Conservation (phyloP, 2,888 invertebrate genomes). For the Sphaerolaimus hirsutus region DNA sequence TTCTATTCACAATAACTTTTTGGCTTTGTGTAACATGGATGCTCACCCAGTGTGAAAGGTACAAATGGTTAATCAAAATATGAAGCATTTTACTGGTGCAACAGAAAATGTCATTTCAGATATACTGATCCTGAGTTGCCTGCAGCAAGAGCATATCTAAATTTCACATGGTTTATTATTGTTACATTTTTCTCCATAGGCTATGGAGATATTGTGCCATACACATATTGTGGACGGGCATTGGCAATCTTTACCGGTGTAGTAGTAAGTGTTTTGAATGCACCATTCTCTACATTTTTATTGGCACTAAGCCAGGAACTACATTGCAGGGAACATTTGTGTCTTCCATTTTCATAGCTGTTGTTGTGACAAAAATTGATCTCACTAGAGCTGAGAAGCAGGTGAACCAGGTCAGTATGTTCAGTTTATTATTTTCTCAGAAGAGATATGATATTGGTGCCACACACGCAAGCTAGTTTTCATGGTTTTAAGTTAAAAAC, state of each 20-base stretch:
- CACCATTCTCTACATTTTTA: too few relatives aligned
- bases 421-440: too few relatives aligned
- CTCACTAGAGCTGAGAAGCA: conserved; percentile 95
- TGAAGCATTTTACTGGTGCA: too few relatives aligned
- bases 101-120: too few relatives aligned
- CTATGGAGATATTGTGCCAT: conserved; percentile 90
- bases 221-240: conserved; percentile 96
- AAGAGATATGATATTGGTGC: too few relatives aligned
- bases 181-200: conserved; percentile 98
- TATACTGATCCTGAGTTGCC: too few relatives aligned
- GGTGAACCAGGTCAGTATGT: conserved; percentile 97
- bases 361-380: conserved; percentile 91
- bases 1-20: conserved; percentile 91
- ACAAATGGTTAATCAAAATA: not conserved
- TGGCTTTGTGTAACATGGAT: conserved; percentile 99
- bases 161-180: conserved; percentile 21
- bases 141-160: too few relatives aligned
- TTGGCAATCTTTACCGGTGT: conserved; percentile 97
- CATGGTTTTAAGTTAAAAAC: too few relatives aligned
- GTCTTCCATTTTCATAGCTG: conserved; percentile 91
- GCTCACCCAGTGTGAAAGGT: conserved; percentile 93
- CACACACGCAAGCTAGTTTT: too few relatives aligned
- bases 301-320: not conserved
- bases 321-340: conserved; percentile 70
- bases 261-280: too few relatives aligned